phyloP scores from a whole-genome alignment of 2,797 vertebrate genomes.

The Hypotaenidia okinawae region DNA sequence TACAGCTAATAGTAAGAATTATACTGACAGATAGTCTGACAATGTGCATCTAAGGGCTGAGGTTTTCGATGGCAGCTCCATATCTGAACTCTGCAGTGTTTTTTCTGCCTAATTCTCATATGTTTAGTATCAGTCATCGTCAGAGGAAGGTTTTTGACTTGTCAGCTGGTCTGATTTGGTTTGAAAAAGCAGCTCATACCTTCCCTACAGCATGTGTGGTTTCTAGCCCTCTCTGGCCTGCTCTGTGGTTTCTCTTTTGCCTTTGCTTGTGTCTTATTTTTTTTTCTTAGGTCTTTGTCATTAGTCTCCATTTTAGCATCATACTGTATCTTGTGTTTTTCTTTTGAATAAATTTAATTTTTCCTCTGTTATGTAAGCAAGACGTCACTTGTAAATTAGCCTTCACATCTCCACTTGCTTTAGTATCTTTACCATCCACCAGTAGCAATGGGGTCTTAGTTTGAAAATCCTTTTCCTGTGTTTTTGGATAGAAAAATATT shows the following conservation, averaged over 20 bases:
- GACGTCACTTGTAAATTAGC: background rate
- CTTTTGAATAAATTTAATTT: background rate
- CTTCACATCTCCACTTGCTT: background rate
- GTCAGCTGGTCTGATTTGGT: background rate
- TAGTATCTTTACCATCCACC: background rate
- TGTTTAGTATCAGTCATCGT: background rate
- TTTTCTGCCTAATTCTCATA: background rate
- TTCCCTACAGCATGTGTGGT: background rate
- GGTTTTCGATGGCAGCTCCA: background rate
- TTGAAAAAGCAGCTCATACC: slow-evolving; percentile 8
- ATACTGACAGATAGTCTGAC: background rate
- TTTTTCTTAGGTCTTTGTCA: background rate
- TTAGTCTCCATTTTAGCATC: background rate
- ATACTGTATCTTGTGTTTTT: background rate
- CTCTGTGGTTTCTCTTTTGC: background rate
- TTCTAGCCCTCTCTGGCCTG: background rate
- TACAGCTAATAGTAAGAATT: background rate
- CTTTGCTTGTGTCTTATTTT: background rate
- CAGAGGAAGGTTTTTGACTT: background rate
- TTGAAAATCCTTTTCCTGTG: background rate
- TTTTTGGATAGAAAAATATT: background rate
- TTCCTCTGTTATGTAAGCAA: background rate
- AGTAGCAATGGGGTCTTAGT: background rate
- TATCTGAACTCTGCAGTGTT: background rate
- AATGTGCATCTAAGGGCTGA: background rate